phyloP scores from a whole-genome alignment of 2,797 vertebrate species.

The Microcaecilia unicolor region DNA sequence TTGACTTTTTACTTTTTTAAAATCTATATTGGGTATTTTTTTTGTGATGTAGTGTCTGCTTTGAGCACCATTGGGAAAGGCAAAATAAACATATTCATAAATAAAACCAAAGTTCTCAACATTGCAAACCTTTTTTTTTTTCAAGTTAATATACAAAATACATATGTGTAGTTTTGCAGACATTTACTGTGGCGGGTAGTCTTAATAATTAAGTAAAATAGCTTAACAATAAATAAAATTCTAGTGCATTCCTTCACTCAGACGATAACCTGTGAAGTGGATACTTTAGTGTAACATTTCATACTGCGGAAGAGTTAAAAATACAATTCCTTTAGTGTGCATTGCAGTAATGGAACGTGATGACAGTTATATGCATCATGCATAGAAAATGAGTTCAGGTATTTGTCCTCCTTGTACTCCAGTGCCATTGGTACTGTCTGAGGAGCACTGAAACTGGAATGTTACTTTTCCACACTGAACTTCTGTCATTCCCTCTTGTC shows the following conservation, averaged over 20 bases:
- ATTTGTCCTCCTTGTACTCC: slow-evolving; percentile 97
- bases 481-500: slow-evolving; percentile 96
- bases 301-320: slow-evolving; percentile 52
- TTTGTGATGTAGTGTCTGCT: too few relatives aligned
- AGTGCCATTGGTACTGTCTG: slow-evolving; percentile 95
- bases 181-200: slow-evolving; percentile 42
- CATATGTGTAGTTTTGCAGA: slow-evolving; percentile 47
- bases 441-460: slow-evolving; percentile 97
- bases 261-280: slow-evolving; percentile 51
- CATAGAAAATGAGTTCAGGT: slow-evolving; percentile 96
- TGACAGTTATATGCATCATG: slow-evolving; percentile 59
- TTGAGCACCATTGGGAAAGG: too few relatives aligned
- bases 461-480: slow-evolving; percentile 92
- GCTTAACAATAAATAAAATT: slow-evolving; percentile 85
- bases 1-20: too few relatives aligned
- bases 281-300: slow-evolving; percentile 55
- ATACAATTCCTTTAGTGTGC: slow-evolving; percentile 11
- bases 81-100: slow-evolving; percentile 52
- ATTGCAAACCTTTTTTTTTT: slow-evolving; percentile 43
- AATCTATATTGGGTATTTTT: too few relatives aligned
- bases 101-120: slow-evolving; percentile 55
- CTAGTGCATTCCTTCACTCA: slow-evolving; percentile 64
- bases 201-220: slow-evolving; percentile 66
- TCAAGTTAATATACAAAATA: slow-evolving; percentile 73
- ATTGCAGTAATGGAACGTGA: slow-evolving; percentile 30